These are phyloP conservation scores for Helleia helle DNA, from an alignment of 2,888 invertebrate species.

Conservation along the genomic window DNA sequence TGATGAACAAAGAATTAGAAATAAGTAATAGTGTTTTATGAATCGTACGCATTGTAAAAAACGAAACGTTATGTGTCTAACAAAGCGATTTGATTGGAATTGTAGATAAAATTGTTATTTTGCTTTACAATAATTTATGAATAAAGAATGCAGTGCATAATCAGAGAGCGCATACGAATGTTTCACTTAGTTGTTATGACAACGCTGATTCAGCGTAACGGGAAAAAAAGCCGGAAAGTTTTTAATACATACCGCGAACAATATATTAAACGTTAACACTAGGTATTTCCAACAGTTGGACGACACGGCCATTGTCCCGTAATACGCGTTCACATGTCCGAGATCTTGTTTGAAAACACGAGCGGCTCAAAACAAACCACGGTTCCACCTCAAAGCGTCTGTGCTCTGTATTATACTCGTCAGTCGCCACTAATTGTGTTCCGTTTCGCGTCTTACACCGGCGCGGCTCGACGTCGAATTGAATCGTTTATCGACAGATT, in stretches of 20 bases:
- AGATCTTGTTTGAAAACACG: conserved; percentile 37
- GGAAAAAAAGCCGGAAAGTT: conserved; percentile 25
- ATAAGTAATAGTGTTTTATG: too few species aligned
- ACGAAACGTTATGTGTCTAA: too few species aligned
- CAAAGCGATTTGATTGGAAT: too few species aligned
- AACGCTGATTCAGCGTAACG: conserved; percentile 39
- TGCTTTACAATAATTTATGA: too few species aligned
- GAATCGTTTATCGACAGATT: conserved; percentile 41
- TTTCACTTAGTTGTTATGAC: conserved; percentile 49
- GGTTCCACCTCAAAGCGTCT: conserved; percentile 61
- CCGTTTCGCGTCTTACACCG: too few species aligned
- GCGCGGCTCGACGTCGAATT: conserved; percentile 38
- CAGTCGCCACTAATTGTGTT: too few species aligned
- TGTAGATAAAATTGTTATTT: too few species aligned
- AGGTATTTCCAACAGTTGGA: conserved; percentile 69
- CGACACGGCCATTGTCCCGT: conserved; percentile 53
- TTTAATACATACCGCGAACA: conserved; percentile 58
- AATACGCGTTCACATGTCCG: conserved; percentile 54
- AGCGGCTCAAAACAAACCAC: conserved; percentile 57
- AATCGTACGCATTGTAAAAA: too few species aligned
- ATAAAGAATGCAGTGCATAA: background rate
- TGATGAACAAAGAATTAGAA: too few species aligned
- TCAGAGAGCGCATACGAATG: too few species aligned
- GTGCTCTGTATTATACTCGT: too few species aligned
- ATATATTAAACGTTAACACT: conserved; percentile 59